A percentile compares a stretch with the other conserved stretches of the same genome.
Evolutionary conservation across 1,140 invertebrate species (phyloP).

Genomic region (Camponotus floridanus): DNA sequence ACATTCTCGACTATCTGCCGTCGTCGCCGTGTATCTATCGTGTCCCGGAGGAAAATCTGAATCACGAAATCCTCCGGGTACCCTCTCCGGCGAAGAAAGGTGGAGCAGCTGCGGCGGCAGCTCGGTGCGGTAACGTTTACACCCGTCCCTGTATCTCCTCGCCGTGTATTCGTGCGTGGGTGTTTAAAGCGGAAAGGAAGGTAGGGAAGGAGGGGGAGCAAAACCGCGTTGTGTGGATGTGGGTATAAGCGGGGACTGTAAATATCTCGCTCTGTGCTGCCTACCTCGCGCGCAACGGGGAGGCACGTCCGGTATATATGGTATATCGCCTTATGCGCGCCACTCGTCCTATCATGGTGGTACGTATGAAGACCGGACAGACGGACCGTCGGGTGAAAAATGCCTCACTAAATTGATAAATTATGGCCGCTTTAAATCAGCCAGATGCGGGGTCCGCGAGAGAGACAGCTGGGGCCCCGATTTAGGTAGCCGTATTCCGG

Average conservation of each 20-base stretch:
- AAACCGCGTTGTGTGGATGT: conserved; percentile 67
- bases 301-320: conserved; percentile 65
- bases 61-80: conserved; percentile 60
- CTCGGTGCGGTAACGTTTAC: conserved; percentile 5
- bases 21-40: conserved; percentile 48
- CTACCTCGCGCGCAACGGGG: conserved; percentile 73
- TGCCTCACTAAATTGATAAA: conserved; percentile 62
- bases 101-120: conserved; percentile 35
- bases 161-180: conserved; percentile 63
- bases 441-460: conserved; percentile 37
- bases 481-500: conserved; percentile 29
- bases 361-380: conserved; percentile 44
- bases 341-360: conserved; percentile 49
- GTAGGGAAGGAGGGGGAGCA: conserved; percentile 33
- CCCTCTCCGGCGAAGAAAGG: conserved; percentile 16
- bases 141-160: conserved; percentile 21
- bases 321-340: conserved; percentile 57
- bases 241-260: conserved; percentile 71
- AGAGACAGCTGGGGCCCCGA: conserved; percentile 21
- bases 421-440: conserved; percentile 54
- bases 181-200: conserved; percentile 41
- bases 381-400: conserved; percentile 45
- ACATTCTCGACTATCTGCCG: conserved; percentile 37
- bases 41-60: conserved; percentile 52
- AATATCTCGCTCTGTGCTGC: conserved; percentile 72